Percentiles rank a stretch among this genome's conserved stretches.
Evolutionary conservation across 2,888 invertebrate species (phyloP).

Genomic region (Aleiodes alternator): DNA sequence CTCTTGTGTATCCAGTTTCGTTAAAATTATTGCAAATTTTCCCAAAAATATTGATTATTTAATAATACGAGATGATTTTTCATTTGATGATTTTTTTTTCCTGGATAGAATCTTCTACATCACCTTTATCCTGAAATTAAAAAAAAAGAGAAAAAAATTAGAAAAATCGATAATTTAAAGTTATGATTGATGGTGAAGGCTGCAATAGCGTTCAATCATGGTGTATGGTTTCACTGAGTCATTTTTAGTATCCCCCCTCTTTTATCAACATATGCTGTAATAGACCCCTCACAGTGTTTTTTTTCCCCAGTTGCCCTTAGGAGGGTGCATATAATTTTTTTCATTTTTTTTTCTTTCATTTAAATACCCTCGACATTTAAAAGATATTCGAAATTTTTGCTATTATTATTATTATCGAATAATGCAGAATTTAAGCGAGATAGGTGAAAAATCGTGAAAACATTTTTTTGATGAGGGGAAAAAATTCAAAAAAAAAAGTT

Average conservation of each 20-base stretch:
- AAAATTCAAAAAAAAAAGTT: too few relatives aligned
- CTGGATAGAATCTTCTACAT: conserved; percentile 59
- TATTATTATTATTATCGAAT: not conserved
- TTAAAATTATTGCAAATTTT: conserved; percentile 56
- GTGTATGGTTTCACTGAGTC: conserved; percentile 36
- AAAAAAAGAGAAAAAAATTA: not conserved
- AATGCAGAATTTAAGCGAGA: not conserved
- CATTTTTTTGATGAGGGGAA: not conserved
- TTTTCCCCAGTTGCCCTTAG: not conserved
- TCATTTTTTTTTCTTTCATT: not conserved
- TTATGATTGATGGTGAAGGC: not conserved
- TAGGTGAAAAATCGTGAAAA: not conserved
- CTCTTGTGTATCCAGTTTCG: conserved; percentile 30
- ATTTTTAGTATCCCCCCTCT: conserved; percentile 1
- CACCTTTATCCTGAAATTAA: conserved; percentile 64
- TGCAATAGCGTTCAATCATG: conserved; percentile 1
- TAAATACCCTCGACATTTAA: conserved; percentile 10
- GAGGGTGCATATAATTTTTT: conserved; percentile 19
- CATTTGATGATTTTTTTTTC: conserved; percentile 23
- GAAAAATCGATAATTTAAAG: not conserved
- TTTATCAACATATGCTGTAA: not conserved
- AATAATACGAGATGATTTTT: conserved; percentile 40
- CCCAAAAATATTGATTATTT: conserved; percentile 54
- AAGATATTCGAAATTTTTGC: too few relatives aligned
- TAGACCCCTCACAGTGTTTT: conserved; percentile 12